Base-by-base conservation (phyloP, 1,140 invertebrate genomes). In the Tetraneura akinire region DNA sequence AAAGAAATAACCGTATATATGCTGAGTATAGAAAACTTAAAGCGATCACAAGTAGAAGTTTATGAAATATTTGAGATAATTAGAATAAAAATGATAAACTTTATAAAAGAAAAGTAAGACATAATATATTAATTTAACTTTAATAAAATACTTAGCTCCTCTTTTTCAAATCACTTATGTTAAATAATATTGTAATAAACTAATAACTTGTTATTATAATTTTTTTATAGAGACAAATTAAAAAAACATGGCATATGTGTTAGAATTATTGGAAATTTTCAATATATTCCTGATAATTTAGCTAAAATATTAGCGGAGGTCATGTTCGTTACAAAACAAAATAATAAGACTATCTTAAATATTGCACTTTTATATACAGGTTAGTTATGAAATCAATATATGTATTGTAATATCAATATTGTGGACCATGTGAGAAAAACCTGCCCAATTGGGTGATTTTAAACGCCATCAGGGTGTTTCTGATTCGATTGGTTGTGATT, bases 11-110 rank as follows among this genome's bases (percentile, higher is more conserved):
- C 98, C 10, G 94, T 99, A 13, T 99, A 98, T 88, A 97, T 97
- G 45, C 99, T 99, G 84, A 98, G 97, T 86, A 98, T 99, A 86
- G 98, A 99, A 88, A 99, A 99, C 87, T 99, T 99, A 84, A 98
- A 98, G 87, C 88, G 98, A 80, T 92, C 90, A 71, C 86, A 91
- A 85, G 93, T 97, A 81, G 98, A 99, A 89, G 96, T 99, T 0
- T 89, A 94, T 83, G 91, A 89, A 26, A 87, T 99, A 3, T 92
- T 99, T 91, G 89, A 94, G 82, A 86, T 99, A 80, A 93, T 96
- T 0, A 88, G 90, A 82, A 90, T 97, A 83, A 99, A 99, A 85
- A 98, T 99, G 86, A 84, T 89, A 83, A 88, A 90, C 82, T 86
- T 99, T 29, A 84, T 99, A 68, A 87, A 93, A 83, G 96, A 99